Percentiles rank a stretch among this genome's conserved stretches.
These are phyloP conservation scores for Elanus axillaris DNA, from an alignment of 2,113 vertebrate genomes.

Conservation along the genomic window DNA sequence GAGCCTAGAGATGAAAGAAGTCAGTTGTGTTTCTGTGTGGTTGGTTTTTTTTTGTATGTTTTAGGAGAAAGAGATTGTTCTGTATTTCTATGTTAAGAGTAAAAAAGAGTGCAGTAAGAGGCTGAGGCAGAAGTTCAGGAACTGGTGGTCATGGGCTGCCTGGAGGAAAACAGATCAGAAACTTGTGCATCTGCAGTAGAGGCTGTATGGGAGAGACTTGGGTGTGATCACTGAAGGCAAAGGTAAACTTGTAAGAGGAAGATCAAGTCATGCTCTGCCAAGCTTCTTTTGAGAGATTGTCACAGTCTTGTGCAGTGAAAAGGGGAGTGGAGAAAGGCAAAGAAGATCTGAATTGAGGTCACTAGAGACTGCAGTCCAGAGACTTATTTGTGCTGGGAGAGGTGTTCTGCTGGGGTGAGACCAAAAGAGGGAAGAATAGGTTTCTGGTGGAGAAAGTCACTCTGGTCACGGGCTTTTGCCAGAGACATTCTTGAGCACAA, in stretches of 20 bases:
- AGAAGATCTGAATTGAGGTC: not conserved
- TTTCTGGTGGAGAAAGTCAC: not conserved
- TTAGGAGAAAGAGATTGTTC: not conserved
- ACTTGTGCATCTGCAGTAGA: not conserved
- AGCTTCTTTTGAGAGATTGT: not conserved
- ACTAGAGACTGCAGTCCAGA: not conserved
- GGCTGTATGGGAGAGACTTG: not conserved
- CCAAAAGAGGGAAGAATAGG: not conserved
- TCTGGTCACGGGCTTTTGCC: not conserved
- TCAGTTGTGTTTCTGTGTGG: not conserved
- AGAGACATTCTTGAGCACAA: conserved; percentile 5
- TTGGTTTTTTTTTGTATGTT: not conserved
- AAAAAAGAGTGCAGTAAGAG: not conserved
- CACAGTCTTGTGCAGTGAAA: not conserved
- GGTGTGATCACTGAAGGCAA: not conserved
- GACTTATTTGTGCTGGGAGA: not conserved
- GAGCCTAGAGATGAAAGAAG: not conserved
- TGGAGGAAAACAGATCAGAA: not conserved
- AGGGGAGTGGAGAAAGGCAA: not conserved
- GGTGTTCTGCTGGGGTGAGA: not conserved
- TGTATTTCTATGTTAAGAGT: not conserved
- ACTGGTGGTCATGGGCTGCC: not conserved
- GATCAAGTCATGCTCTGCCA: not conserved
- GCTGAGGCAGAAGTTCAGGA: not conserved
- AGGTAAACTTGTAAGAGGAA: not conserved